Evolutionary conservation across 2,113 vertebrate species (phyloP), one percentile per base, ranked within the genome.

Genomic region (Eptatretus burgeri): DNA sequence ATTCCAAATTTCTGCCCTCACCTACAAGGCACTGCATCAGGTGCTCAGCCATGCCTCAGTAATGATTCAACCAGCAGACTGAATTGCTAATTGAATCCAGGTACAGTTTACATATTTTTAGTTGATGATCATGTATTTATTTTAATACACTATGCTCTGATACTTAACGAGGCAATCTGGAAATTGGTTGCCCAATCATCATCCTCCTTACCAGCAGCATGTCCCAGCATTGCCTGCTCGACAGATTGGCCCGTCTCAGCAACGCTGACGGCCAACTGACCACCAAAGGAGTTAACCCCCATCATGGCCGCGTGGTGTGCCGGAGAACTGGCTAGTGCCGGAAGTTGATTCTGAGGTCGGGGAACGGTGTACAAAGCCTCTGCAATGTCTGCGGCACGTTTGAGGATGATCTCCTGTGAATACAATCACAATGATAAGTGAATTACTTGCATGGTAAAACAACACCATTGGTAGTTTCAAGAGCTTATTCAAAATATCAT

Each of bases 321-420:
- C 0, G 89, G 82, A 56, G 78, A 80, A 74, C 85, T 86, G 64
- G 77, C 74, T 51, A 86, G 81, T 50, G 84, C 75, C 0, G 84
- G 79, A 49, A 98, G 82, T 75, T 98, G 91, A 77, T 80, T 83
- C 76, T 95, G 91, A 73, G 85, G 87, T 68, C 91, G 79, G 2
- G 91, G 91, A 49, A 93, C 87, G 11, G 81, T 95, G 78, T 98
- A 95, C n/a, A 98, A 79, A 2, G 91, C 91, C 75, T 98, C 91
- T 1, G 91, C 91, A 0, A 98, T 98, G 74, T 98, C 89, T 1
- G 91, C 91, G 1, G 89, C 91, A 70, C 87, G 80, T 74, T 98
- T 95, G 70, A 95, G 76, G 70, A 93, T 91, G 69, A 95, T 94
- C 74, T 98, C 91, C 91, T 98, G 12, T 41, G 27, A 7, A 5